Evolutionary conservation across 1,140 invertebrate species (phyloP), one percentile per base, ranked within the genome.

Genomic region (Lutraria rhynchaena): DNA sequence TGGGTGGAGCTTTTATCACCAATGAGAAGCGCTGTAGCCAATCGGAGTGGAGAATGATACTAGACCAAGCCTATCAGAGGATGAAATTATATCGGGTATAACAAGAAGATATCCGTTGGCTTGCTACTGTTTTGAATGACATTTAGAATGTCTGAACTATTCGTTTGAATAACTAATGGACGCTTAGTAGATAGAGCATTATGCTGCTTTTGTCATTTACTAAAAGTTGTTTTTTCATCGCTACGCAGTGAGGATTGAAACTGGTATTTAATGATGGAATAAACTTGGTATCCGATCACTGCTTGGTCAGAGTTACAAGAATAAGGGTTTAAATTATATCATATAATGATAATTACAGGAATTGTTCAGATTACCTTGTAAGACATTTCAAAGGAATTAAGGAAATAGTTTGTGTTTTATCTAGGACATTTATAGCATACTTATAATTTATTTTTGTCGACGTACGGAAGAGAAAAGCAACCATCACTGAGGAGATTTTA

Each of bases 51-150:
- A 7, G 5, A 7, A 5, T 41, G 15, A 5, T 7, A 7, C 37
- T 7, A 7, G 15, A 5, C 53, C n/a, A 4, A 4, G 53, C 53
- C 53, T 9, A 55, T 55, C 53, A 27, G 53, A 4, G 19, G 4
- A 7, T 9, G 19, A n/a, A 9, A 22, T 9, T n/a, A 5, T 71
- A 71, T 71, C 69, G 69, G 53, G 24, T 71, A 35, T 27, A 35
- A n/a, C 35, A n/a, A 57, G 1, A 22, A 15, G 7, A 13, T 24
- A 37, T 55, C 29, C 22, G 49, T 71, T 55, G 69, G 69, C n/a
- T 71, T 71, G 37, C 29, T 71, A 7, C 27, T 55, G 49, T 29
- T 55, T 71, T 71, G 69, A 71, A 71, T 71, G 69, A 57, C 69
- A 71, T 41, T 17, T 37, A 13, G 17, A 11, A 15, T 7, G 31